Evolutionary conservation across 2,113 vertebrate genomes (phyloP), one percentile per base, ranked within the genome.

Genomic region (Electrona antarctica): DNA sequence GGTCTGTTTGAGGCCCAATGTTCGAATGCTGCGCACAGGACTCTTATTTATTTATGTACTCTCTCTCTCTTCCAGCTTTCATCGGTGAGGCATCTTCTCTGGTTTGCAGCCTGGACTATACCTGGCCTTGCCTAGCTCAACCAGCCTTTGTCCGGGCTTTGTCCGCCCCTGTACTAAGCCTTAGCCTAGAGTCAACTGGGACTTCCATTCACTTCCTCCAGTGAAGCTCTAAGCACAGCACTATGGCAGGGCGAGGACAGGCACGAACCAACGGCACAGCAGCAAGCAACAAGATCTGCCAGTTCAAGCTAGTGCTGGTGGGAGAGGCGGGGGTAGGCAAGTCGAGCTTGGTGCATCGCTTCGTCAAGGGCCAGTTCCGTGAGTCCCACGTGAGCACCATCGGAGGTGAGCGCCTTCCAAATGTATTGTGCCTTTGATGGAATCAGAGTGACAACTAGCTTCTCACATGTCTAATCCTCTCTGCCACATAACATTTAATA

Each of bases 321-420:
- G 98, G 98, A 3, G 98, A 99, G 69, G 98, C 96, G 0, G 98
- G 97, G 0, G 98, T 99, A 82, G 98, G 98, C 54, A 99, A 99
- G 78, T 99, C 97, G 90, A 99, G 98, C 90, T 91, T 99, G 0
- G 98, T 99, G 11, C 95, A 98, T 86, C 98, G 98, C 89, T 99
- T 99, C 0, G 98, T 99, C 78, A 99, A 99, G 91, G 98, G 98
- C 68, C 98, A 99, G 84, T 99, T 99, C 86, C 97, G 98, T 0
- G 98, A 99, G 85, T 99, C 96, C 88, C 98, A 99, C 90, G 98
- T 99, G 93, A 99, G 97, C 95, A 99, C 98, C 13, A 99, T 99
- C 0, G 98, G 97, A 94, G 98, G 97, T 98, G 88, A 93, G 94
- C 50, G 13, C 14, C 49, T 58, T 33, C n/a, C 29, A 0, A 8